Base-by-base conservation (phyloP, 2,113 vertebrate species). In the Sardina pilchardus region DNA sequence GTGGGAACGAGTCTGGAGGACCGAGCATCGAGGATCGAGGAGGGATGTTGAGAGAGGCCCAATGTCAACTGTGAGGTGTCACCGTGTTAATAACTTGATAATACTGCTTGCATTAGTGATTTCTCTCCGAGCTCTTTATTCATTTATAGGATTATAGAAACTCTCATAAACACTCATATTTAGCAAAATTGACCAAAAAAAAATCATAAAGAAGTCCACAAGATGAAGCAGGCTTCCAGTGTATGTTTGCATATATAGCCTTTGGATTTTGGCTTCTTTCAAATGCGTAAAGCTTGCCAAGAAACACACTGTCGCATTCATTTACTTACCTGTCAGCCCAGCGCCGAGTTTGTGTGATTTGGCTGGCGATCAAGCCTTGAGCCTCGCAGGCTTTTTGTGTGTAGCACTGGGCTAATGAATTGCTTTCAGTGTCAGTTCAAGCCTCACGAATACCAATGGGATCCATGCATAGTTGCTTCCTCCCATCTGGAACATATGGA, bases 281-380 rank as follows among this genome's bases (percentile, higher is more conserved):
- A 10, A 67, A 67, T 67, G 63, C 10, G n/a, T 2, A 67, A 12
- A 1, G 6, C 63, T 67, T 67, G 63, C 63, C 63, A 67, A 67
- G 63, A 67, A 10, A 67, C 26, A 67, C 63, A 67, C 63, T 67
- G 63, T 67, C 26, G 63, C 63, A 67, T 67, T 67, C 63, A 67
- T 67, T 43, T 45, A 43, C 80, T 81, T 71, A 84, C 16, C 53
- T 71, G 36, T 71, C 50, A 84, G 53, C 63, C 63, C 26, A 12
- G 26, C 63, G 10, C n/a, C 34, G 1, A 43, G n/a, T 71, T 71
- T 34, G 82, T 53, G 36, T 83, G 48, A 83, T 50, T 42, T 83
- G 34, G 48, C 34, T 5, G 48, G 9, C 19, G 48, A 56, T 83
- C 56, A 56, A 59, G 39, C 82, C 39, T 9, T 24, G 24, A 59